Evolutionary conservation across 1,140 invertebrate species (phyloP), one percentile per base, ranked within the genome.

Genomic region (Sarcophaga bullata): DNA sequence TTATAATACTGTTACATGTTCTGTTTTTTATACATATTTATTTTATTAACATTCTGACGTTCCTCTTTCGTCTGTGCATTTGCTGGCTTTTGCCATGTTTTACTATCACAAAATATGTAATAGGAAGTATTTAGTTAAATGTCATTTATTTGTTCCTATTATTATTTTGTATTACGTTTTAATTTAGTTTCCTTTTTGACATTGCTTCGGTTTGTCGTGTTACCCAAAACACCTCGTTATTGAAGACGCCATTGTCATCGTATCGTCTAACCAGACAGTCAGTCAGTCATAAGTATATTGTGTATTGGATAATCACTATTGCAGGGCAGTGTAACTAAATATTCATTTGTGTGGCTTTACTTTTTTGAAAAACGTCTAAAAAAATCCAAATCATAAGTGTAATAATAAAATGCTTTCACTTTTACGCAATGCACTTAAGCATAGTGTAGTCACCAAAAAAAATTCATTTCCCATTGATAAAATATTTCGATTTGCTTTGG

Each of bases 341-440:
- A 68, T 68, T 19, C 15, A 68, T 68, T 19, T 68, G n/a, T 68
- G 62, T 68, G 62, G 62, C 19, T 68, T 62, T 68, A 25, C 17
- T 68, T 25, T 68, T 52, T 9, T 13, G 1, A 6, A 52, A 6
- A 52, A 52, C 1, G 50, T 52, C 8, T 52, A 52, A 52, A 47
- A 73, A 46, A 73, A 73, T 13, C 19, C 25, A 73, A 73, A 47
- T 15, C 62, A 75, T 37, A 37, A 37, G 25, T 37, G 1, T 37
- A 37, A 37, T 37, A 75, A 15, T 11, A 52, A 78, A 78, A 78
- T 78, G 75, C 75, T 78, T 78, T 78, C 75, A 78, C 75, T 78
- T 78, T 78, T 78, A n/a, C 48, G 75, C 49, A 4, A 50, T 19
- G 25, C 75, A 78, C 75, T 50, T 19, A 48, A 50, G 49, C 48